These are phyloP conservation scores for Aptenodytes forsteri DNA, from an alignment of 2,113 vertebrate species.

Conservation along the genomic window DNA sequence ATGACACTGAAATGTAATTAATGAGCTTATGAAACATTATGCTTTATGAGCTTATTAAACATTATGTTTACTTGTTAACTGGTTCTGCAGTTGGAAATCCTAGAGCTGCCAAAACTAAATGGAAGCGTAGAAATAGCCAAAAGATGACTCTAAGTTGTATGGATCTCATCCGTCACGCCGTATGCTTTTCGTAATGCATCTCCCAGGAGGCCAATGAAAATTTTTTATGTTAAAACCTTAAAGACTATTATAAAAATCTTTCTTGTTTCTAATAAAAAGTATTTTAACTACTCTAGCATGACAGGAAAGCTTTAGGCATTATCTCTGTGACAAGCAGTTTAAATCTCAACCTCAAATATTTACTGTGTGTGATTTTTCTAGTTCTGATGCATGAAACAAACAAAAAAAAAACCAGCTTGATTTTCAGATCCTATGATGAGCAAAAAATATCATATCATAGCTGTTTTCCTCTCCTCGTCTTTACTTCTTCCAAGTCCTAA, in stretches of 20 bases:
- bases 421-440: not conserved
- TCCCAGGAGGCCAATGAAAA: not conserved
- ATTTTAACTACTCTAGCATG: not conserved
- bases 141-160: not conserved
- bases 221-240: not conserved
- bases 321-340: not conserved
- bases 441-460: not conserved
- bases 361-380: not conserved
- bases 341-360: not conserved
- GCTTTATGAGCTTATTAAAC: not conserved
- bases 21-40: not conserved
- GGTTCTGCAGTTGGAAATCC: not conserved
- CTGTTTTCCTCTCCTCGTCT: not conserved
- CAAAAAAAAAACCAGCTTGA: not conserved
- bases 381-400: not conserved
- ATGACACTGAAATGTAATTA: slow-evolving; percentile 2
- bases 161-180: not conserved
- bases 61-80: not conserved
- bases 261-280: not conserved
- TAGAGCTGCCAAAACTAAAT: not conserved
- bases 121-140: not conserved
- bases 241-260: not conserved
- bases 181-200: not conserved
- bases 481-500: not conserved
- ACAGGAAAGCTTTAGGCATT: not conserved